Conservation (phyloP, 2,797 vertebrate genomes). For the Danio tinwini region DNA sequence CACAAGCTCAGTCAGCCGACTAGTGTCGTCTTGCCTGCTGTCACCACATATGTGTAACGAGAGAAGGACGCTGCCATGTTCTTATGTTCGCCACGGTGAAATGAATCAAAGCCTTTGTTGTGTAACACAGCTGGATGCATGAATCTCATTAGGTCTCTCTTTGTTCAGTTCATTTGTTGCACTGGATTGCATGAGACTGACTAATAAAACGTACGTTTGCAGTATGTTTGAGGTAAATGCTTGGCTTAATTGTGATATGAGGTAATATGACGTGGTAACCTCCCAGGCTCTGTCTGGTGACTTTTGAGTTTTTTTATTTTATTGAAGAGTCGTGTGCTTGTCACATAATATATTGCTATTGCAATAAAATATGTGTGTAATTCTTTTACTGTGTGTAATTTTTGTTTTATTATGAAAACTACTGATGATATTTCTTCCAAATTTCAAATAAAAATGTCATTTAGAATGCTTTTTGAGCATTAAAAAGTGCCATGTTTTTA, state of each 20-base stretch:
- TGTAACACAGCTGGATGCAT: slow-evolving; percentile 10
- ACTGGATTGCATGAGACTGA: too few relatives aligned
- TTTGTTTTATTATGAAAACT: too few relatives aligned
- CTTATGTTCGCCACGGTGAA: slow-evolving; percentile 14
- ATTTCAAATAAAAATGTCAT: too few relatives aligned
- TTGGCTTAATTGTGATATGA: neutral
- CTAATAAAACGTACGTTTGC: too few relatives aligned
- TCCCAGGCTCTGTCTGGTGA: slow-evolving; percentile 13
- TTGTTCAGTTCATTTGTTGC: slow-evolving; percentile 12
- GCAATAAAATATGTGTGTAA: too few relatives aligned
- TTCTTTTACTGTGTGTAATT: too few relatives aligned
- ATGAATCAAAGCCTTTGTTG: slow-evolving; percentile 6
- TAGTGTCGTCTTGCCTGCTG: slow-evolving; percentile 13
- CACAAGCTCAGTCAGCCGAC: slow-evolving; percentile 16
- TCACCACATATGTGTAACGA: slow-evolving; percentile 12
- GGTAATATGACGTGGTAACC: neutral
- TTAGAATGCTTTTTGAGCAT: too few relatives aligned
- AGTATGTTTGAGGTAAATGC: neutral
- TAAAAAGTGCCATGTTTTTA: too few relatives aligned
- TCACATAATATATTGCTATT: neutral
- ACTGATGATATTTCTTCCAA: too few relatives aligned
- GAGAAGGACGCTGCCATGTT: slow-evolving; percentile 24
- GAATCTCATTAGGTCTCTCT: neutral
- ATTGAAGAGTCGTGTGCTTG: neutral
- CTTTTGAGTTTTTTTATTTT: slow-evolving; percentile 17